Base-by-base conservation (phyloP, 2,888 invertebrate species). In the Sinhomidia bicolor region DNA sequence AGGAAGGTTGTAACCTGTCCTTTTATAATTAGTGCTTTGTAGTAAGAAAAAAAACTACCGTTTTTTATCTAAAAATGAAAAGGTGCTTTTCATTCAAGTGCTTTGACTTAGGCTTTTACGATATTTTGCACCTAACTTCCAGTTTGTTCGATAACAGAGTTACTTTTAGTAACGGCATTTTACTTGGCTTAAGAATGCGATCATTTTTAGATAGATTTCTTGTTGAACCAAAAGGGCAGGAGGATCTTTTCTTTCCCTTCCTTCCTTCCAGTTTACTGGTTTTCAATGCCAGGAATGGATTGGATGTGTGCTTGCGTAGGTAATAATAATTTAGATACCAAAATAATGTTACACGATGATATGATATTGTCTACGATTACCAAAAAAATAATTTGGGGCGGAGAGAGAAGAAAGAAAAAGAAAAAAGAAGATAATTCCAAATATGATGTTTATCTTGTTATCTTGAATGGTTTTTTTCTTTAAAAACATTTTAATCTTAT, bases 11-110 rank as follows among this genome's bases (percentile, higher is more conserved):
- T 17, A 26, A 74, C 74, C 74, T 81, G 76, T 78, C 85, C 65
- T 47, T 65, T 62, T 80, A 29, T 89, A 89, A 89, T 89, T 89
- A 87, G 89, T 87, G 84, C 84, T 83, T n/a, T n/a, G n/a, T n/a
- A n/a, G n/a, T n/a, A n/a, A n/a, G n/a, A n/a, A 54, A 60, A 32
- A 60, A 85, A 76, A 80, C 84, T 82, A 47, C 76, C 65, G 76
- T 87, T 74, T 83, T 84, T 78, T 85, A 76, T 85, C 78, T 65
- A 44, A 78, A n/a, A 85, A 74, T 74, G 26, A 76, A 83, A 83
- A 74, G 83, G 32, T 54, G 10, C 54, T 83, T 62, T 62, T 74
- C 65, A 54, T 65, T 81, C 51, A 41, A 51, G 26, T 36, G 36
- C 36, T 36, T 36, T 36, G 3, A 36, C 4, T 36, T 36, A n/a